Conservation (phyloP, 2,888 invertebrate species). For the Anarsia innoxiella region DNA sequence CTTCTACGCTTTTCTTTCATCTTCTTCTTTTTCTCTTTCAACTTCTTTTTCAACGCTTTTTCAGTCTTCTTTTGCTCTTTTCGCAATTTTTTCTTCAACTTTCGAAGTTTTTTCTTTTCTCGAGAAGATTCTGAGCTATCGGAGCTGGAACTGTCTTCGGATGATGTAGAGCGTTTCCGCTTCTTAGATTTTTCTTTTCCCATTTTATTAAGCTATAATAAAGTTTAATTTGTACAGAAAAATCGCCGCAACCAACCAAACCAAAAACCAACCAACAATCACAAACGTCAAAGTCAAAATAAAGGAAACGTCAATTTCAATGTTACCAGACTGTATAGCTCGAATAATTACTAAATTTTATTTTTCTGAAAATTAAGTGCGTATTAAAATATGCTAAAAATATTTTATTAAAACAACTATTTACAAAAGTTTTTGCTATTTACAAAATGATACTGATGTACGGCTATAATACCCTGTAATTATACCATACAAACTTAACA, state of each 20-base stretch:
- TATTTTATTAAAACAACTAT: no score
- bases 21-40: constrained; percentile 62
- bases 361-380: no score
- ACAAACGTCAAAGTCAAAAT: no score
- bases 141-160: constrained; percentile 45
- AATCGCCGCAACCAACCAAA: background rate
- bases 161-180: constrained; percentile 39
- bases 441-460: no score
- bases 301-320: no score
- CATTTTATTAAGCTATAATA: constrained; percentile 28
- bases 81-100: constrained; percentile 72
- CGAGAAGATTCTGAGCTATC: constrained; percentile 62
- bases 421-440: no score
- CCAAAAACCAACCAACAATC: background rate
- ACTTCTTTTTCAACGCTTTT: constrained; percentile 68
- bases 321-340: no score
- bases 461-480: no score
- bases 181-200: constrained; percentile 64
- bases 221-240: background rate
- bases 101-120: constrained; percentile 68
- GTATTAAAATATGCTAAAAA: no score
- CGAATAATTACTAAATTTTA: no score
- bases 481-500: no score
- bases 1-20: constrained; percentile 45
- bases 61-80: constrained; percentile 71